Percentiles rank a stretch among this genome's conserved stretches.
Conservation (phyloP, 2,797 vertebrate species). For the Hafferia zeledoni region DNA sequence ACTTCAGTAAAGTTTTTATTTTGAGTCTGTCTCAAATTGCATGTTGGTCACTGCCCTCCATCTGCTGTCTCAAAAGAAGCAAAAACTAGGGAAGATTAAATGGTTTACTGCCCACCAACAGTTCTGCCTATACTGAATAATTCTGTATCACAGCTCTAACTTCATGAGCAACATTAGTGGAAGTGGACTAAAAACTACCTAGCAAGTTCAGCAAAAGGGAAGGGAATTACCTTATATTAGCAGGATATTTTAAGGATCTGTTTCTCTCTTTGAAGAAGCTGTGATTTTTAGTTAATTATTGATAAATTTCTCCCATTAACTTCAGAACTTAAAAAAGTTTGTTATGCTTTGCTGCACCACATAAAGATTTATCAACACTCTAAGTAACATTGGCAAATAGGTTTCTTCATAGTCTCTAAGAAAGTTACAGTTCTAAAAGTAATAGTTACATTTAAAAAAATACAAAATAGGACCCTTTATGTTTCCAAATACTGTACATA, state of each 20-base stretch:
- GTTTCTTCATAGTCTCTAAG: neutral
- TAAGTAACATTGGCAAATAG: neutral
- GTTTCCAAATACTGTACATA: neutral
- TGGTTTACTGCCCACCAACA: neutral
- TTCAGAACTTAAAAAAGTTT: neutral
- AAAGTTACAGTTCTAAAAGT: neutral
- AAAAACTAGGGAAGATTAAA: slow-evolving; percentile 15
- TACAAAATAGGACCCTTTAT: neutral
- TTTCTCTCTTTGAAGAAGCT: neutral
- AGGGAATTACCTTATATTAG: neutral
- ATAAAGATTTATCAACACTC: neutral
- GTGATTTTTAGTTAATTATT: neutral
- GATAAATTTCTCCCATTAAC: neutral
- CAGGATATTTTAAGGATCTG: neutral
- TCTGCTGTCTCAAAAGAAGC: slow-evolving; percentile 9
- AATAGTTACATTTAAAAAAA: neutral
- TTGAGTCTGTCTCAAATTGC: neutral
- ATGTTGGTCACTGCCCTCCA: neutral
- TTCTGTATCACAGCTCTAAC: neutral
- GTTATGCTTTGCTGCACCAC: neutral
- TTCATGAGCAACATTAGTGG: neutral
- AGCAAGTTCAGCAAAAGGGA: neutral
- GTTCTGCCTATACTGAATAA: neutral
- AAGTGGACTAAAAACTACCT: neutral
- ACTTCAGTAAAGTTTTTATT: slow-evolving; percentile 8